Percentiles rank a stretch among this genome's conserved stretches.
Evolutionary conservation across 2,797 vertebrate genomes (phyloP).

Genomic region (Pyrocephalus nanus): DNA sequence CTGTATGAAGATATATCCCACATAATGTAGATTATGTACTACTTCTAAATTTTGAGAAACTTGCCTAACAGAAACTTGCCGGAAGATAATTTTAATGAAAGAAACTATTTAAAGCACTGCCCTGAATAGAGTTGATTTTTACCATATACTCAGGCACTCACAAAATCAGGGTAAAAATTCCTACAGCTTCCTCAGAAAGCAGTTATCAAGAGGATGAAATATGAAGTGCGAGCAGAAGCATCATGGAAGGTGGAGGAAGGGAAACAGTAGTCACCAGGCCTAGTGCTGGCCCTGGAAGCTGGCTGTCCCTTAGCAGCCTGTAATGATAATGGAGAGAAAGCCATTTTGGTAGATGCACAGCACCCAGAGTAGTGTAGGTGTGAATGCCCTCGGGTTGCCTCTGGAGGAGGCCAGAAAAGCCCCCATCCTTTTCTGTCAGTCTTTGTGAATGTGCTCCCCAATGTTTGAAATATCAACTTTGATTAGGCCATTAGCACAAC

Average conservation of each 20-base stretch:
- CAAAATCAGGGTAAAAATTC: background rate
- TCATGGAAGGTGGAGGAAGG: background rate
- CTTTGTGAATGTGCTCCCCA: background rate
- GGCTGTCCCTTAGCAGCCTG: background rate
- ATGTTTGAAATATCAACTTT: background rate
- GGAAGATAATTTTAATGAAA: background rate
- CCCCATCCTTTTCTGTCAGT: background rate
- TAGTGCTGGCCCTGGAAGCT: background rate
- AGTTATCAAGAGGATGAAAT: background rate
- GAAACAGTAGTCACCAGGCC: background rate
- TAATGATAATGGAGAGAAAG: background rate
- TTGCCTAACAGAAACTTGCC: background rate
- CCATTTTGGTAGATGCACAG: background rate
- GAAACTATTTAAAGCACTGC: background rate
- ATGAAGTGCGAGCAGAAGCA: background rate
- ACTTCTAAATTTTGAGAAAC: background rate
- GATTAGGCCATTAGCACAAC: background rate
- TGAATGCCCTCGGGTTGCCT: background rate
- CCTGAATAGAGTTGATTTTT: background rate
- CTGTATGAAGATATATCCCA: background rate
- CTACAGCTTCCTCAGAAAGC: background rate
- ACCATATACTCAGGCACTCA: background rate
- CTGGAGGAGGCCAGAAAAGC: background rate
- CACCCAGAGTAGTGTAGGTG: background rate
- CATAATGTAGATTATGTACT: background rate